These are phyloP conservation scores for Lithosia quadra DNA, from an alignment of 2,888 invertebrate genomes.

Conservation along the genomic window DNA sequence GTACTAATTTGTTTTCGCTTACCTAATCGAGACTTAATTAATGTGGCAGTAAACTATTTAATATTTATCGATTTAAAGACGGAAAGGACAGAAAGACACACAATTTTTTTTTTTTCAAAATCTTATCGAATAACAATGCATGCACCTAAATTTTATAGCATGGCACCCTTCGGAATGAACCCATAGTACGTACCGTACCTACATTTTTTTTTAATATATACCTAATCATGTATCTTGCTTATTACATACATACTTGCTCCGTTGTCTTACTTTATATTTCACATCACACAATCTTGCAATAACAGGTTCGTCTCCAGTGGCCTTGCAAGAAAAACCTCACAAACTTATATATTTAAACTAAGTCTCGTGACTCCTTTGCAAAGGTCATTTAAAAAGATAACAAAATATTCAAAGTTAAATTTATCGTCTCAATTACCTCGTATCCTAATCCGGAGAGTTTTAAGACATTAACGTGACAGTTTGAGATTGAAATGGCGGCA, in stretches of 20 bases:
- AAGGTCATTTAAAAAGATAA: slow-evolving; percentile 10
- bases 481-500: slow-evolving; percentile 19
- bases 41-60: slow-evolving; percentile 42
- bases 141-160: too few species aligned
- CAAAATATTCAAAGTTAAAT: slow-evolving; percentile 16
- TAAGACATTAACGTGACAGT: slow-evolving; percentile 27
- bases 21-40: slow-evolving; percentile 50
- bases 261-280: not conserved
- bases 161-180: not conserved
- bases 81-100: not conserved
- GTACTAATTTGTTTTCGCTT: slow-evolving; percentile 58
- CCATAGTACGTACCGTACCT: too few species aligned
- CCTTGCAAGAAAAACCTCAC: not conserved
- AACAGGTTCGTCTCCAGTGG: not conserved
- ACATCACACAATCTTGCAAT: not conserved
- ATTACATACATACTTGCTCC: not conserved
- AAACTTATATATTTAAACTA: slow-evolving; percentile 11
- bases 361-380: slow-evolving; percentile 12
- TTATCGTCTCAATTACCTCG: slow-evolving; percentile 25
- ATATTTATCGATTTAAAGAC: slow-evolving; percentile 35
- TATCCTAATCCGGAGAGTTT: slow-evolving; percentile 19
- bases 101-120: too few species aligned
- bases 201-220: too few species aligned
- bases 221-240: too few species aligned
- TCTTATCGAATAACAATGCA: too few species aligned